Conservation (phyloP, 2,113 vertebrate genomes). For the Oncorhynchus kisutch region DNA sequence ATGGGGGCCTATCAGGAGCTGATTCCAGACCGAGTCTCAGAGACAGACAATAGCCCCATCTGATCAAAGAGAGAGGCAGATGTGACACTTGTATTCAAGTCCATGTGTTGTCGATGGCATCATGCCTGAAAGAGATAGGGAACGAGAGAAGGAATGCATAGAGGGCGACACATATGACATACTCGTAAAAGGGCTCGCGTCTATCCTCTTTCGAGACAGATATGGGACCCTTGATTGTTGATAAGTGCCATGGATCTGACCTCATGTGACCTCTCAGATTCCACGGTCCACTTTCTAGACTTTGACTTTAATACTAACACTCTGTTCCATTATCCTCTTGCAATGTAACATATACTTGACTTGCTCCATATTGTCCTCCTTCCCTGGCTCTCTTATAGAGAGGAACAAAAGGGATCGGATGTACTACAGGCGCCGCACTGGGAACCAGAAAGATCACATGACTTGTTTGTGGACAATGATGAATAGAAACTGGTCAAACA, state of each 20-base stretch:
- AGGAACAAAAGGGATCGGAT: slow-evolving; percentile 70
- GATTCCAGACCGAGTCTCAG: slow-evolving; percentile 69
- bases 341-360: slow-evolving; percentile 64
- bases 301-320: slow-evolving; percentile 29
- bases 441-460: slow-evolving; percentile 59
- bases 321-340: slow-evolving; percentile 37
- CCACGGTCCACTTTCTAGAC: slow-evolving; percentile 20
- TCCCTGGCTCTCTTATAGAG: slow-evolving; percentile 41
- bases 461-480: slow-evolving; percentile 48
- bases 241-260: slow-evolving; percentile 60
- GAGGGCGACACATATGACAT: slow-evolving; percentile 62
- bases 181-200: slow-evolving; percentile 58
- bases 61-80: slow-evolving; percentile 82
- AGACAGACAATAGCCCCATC: slow-evolving; percentile 74
- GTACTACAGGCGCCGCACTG: slow-evolving; percentile 64
- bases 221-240: slow-evolving; percentile 59
- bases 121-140: slow-evolving; percentile 21
- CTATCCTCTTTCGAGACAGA: slow-evolving; percentile 62
- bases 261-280: slow-evolving; percentile 54
- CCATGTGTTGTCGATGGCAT: slow-evolving; percentile 57
- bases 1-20: slow-evolving; percentile 61
- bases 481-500: slow-evolving; percentile 55
- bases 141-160: slow-evolving; percentile 56
- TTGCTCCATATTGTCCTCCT: slow-evolving; percentile 64
- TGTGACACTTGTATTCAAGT: slow-evolving; percentile 73